A percentile compares a stretch with the other conserved stretches of the same genome.
These are phyloP conservation scores for Caenorhabditis briggsae DNA, from an alignment of 1,140 invertebrate species.

Conservation along the genomic window DNA sequence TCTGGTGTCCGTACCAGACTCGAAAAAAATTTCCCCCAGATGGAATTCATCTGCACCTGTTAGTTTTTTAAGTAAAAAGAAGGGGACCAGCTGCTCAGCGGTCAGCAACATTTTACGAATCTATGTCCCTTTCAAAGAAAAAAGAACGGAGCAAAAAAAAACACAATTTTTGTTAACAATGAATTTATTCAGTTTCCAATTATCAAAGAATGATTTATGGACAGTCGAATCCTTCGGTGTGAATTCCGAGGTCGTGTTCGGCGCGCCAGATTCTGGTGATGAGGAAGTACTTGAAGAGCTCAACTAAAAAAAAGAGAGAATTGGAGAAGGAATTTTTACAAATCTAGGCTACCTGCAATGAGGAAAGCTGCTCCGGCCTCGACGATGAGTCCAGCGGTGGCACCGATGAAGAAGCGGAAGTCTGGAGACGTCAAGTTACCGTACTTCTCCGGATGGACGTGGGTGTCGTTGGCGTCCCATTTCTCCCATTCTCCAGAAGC, in stretches of 20 bases:
- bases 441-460: neutral
- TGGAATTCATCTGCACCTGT: too few species aligned
- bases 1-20: too few species aligned
- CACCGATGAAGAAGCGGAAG: conserved; percentile 23
- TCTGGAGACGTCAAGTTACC: conserved; percentile 17
- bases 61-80: too few species aligned
- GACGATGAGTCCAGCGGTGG: neutral
- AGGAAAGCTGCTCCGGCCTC: conserved; percentile 11
- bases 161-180: conserved; percentile 7
- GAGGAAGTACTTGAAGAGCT: conserved; percentile 15
- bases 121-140: too few species aligned
- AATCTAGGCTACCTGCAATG: neutral
- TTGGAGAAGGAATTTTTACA: neutral
- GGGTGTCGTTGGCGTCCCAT: neutral
- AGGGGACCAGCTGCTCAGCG: too few species aligned
- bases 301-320: conserved; percentile 6
- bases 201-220: neutral
- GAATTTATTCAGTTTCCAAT: neutral
- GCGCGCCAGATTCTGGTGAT: conserved; percentile 7
- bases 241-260: neutral
- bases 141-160: too few species aligned
- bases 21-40: too few species aligned
- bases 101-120: too few species aligned
- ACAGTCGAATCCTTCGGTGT: neutral
- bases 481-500: conserved; percentile 18